Conservation (phyloP, 1,140 invertebrate genomes). For the Zaprionus gabonicus region DNA sequence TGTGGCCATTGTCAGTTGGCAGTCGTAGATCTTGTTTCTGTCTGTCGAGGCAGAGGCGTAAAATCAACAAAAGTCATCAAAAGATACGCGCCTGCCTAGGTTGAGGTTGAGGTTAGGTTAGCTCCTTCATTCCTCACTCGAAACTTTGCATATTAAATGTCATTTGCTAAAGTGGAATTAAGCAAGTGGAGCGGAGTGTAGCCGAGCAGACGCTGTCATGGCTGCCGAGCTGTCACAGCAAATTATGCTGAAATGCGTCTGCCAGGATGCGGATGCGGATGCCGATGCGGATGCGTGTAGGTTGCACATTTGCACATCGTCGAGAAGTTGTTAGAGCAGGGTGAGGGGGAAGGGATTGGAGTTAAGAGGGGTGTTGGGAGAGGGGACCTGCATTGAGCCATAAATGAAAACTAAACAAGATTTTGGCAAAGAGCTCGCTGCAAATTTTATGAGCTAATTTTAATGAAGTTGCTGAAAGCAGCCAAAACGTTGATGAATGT, state of each 20-base stretch:
- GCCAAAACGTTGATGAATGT: slow-evolving; percentile 67
- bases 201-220: slow-evolving; percentile 56
- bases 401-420: slow-evolving; percentile 83
- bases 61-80: slow-evolving; percentile 82
- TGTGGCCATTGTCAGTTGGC: slow-evolving; percentile 56
- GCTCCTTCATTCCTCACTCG: slow-evolving; percentile 23
- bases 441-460: slow-evolving; percentile 82
- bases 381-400: slow-evolving; percentile 62
- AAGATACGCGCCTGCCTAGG: slow-evolving; percentile 57
- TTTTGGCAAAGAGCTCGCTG: slow-evolving; percentile 64
- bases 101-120: slow-evolving; percentile 4
- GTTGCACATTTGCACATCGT: slow-evolving; percentile 62
- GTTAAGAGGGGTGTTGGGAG: no score
- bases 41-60: slow-evolving; percentile 54
- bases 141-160: slow-evolving; percentile 83
- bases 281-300: slow-evolving; percentile 49
- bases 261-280: slow-evolving; percentile 60
- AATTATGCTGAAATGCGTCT: slow-evolving; percentile 81
- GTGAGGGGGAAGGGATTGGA: no score
- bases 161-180: slow-evolving; percentile 81
- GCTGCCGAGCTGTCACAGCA: slow-evolving; percentile 63
- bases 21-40: slow-evolving; percentile 51
- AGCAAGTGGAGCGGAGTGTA: slow-evolving; percentile 49
- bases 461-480: slow-evolving; percentile 70
- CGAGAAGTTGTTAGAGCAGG: neutral